A percentile compares a stretch with the other conserved stretches of the same genome.
Evolutionary conservation across 2,113 vertebrate genomes (phyloP).

Genomic region (Pelmatolapia mariae): DNA sequence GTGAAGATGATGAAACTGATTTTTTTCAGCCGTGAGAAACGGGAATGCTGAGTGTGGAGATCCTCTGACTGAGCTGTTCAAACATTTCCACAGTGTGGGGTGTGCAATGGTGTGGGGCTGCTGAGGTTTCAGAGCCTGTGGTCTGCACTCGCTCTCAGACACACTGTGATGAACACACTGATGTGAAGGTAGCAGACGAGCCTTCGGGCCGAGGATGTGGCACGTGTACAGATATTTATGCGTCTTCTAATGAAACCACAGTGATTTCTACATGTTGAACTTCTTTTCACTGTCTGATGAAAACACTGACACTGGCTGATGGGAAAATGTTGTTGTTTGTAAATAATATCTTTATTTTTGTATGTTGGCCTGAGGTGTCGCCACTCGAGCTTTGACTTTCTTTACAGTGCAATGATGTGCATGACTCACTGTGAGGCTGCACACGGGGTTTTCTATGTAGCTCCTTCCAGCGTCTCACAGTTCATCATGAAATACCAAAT

Average conservation of each 20-base stretch:
- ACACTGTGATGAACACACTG: background rate
- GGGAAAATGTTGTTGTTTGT: constrained; percentile 41
- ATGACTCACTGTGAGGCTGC: constrained; percentile 40
- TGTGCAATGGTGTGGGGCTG: background rate
- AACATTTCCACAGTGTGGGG: background rate
- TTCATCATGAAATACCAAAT: constrained; percentile 57
- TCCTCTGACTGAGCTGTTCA: background rate
- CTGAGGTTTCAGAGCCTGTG: background rate
- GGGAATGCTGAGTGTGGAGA: background rate
- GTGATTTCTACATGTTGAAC: background rate
- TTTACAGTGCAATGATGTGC: constrained; percentile 57
- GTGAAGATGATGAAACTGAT: background rate
- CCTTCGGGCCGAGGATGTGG: background rate
- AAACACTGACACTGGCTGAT: constrained; percentile 18
- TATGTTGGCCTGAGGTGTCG: constrained; percentile 49
- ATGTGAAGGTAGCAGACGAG: background rate
- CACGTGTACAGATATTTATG: background rate
- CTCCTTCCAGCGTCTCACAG: constrained; percentile 28
- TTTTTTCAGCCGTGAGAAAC: background rate
- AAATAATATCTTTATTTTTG: constrained; percentile 79
- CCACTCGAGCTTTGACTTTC: constrained; percentile 22
- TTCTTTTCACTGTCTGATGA: background rate
- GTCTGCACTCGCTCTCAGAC: background rate
- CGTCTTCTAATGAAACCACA: background rate
- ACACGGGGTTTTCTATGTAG: constrained; percentile 41